Conservation (phyloP, 2,888 invertebrate species). For the Ypsolopha scabrella region DNA sequence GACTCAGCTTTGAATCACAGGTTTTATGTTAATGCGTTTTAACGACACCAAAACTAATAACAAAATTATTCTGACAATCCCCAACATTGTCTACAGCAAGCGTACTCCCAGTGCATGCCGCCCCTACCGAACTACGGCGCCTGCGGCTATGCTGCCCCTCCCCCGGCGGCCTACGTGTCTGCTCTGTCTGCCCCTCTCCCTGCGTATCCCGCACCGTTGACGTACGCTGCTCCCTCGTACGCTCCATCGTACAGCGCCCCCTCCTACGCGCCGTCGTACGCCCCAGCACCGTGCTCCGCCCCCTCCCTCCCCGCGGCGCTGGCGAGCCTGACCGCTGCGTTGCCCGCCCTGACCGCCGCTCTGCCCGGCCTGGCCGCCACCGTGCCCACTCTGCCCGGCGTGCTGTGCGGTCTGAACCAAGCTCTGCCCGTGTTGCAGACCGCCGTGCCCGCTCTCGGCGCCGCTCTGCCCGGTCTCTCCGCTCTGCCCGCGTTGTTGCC, state of each 20-base stretch:
- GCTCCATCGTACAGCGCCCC: conserved; percentile 12
- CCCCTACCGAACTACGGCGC: conserved; percentile 14
- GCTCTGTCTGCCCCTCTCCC: conserved; percentile 11
- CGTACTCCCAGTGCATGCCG: conserved; percentile 7
- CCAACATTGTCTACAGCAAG: neutral
- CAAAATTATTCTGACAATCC: too few relatives aligned
- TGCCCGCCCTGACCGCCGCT: conserved; percentile 12
- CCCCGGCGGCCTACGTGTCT: conserved; percentile 14
- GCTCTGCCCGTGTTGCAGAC: neutral
- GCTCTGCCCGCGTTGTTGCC: neutral
- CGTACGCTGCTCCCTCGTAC: neutral
- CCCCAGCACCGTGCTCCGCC: neutral
- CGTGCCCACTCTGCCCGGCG: conserved; percentile 6
- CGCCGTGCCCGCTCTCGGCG: conserved; percentile 3
- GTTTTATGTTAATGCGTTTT: too few relatives aligned
- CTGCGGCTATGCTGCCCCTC: conserved; percentile 7
- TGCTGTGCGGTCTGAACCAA: conserved; percentile 4
- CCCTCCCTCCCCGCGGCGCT: neutral
- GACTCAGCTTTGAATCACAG: too few relatives aligned
- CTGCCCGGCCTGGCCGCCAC: conserved; percentile 5
- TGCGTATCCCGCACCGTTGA: conserved; percentile 3
- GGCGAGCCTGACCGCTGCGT: neutral
- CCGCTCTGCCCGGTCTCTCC: neutral
- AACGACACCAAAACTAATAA: too few relatives aligned
- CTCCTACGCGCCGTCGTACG: conserved; percentile 21